Evolutionary conservation across 2,888 invertebrate genomes (phyloP).

Genomic region (Diogma glabrata): DNA sequence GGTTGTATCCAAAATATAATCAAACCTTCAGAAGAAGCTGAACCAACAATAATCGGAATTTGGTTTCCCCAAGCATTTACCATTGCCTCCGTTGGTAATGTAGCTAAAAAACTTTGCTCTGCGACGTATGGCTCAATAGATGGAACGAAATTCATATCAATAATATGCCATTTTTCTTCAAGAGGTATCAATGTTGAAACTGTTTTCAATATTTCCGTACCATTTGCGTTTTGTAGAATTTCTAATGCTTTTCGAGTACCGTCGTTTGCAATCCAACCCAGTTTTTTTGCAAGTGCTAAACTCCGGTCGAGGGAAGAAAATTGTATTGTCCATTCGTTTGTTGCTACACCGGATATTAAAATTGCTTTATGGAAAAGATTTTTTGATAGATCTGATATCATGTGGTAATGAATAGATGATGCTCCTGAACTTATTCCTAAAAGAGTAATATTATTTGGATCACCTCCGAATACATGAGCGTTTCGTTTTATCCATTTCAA

Average conservation of each 20-base stretch:
- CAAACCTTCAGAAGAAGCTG: conserved; percentile 33
- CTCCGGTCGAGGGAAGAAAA: no score
- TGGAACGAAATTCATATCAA: conserved; percentile 33
- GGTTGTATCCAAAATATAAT: not conserved
- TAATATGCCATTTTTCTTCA: no score
- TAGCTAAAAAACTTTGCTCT: conserved; percentile 29
- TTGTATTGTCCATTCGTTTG: conserved; percentile 32
- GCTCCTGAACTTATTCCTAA: not conserved
- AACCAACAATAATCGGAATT: conserved; percentile 33
- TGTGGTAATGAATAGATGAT: conserved; percentile 35
- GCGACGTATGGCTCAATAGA: conserved; percentile 30
- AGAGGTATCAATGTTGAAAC: conserved; percentile 27
- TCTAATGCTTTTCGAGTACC: conserved; percentile 31
- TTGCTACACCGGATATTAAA: conserved; percentile 31
- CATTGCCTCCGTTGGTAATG: conserved; percentile 30
- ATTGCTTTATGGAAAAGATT: conserved; percentile 19
- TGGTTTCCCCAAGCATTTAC: conserved; percentile 31
- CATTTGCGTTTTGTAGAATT: conserved; percentile 31
- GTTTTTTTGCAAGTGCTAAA: conserved; percentile 28
- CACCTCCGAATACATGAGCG: not conserved
- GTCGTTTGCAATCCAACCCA: conserved; percentile 29
- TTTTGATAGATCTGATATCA: conserved; percentile 38
- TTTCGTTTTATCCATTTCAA: not conserved
- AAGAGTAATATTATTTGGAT: not conserved
- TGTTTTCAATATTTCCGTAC: conserved; percentile 26